Percentiles rank a stretch among this genome's conserved stretches.
Evolutionary conservation across 2,888 invertebrate genomes (phyloP).

Genomic region (Eumacrocentrus americanus): DNA sequence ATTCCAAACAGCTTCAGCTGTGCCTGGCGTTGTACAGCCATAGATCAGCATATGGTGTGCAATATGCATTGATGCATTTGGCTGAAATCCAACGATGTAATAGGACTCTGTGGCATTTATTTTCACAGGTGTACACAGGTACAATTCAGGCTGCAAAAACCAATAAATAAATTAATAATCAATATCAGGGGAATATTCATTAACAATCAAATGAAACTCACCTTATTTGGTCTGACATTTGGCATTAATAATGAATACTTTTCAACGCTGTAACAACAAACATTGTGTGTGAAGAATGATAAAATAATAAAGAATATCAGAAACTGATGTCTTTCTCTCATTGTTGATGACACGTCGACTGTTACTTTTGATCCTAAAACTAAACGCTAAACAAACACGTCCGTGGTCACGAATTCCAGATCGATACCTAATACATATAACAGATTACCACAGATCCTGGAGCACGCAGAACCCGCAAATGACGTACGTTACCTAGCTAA

Average conservation of each 20-base stretch:
- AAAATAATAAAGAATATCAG: constrained; percentile 28
- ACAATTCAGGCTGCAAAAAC: constrained; percentile 82
- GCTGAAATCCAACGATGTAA: constrained; percentile 91
- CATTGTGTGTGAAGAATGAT: constrained; percentile 30
- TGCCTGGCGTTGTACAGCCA: constrained; percentile 84
- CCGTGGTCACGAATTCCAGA: background rate
- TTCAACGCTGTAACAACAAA: constrained; percentile 53
- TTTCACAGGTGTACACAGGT: constrained; percentile 89
- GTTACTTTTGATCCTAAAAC: background rate
- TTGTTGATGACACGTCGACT: constrained; percentile 11
- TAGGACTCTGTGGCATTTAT: constrained; percentile 77
- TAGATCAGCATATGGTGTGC: constrained; percentile 94
- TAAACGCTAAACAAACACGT: background rate
- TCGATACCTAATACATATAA: too few relatives aligned
- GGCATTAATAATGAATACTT: constrained; percentile 82
- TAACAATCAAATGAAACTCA: constrained; percentile 52
- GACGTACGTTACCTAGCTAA: too few relatives aligned
- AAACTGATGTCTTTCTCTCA: constrained; percentile 12
- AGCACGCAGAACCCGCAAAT: too few relatives aligned
- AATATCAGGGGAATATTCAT: background rate
- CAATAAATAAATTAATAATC: background rate
- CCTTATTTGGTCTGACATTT: constrained; percentile 78
- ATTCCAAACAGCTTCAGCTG: constrained; percentile 77
- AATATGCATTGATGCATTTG: constrained; percentile 87
- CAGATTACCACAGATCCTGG: background rate